A percentile compares a stretch with the other conserved stretches of the same genome.
These are phyloP conservation scores for Pseudochromis fuscus DNA, from an alignment of 2,797 vertebrate genomes.

Conservation along the genomic window DNA sequence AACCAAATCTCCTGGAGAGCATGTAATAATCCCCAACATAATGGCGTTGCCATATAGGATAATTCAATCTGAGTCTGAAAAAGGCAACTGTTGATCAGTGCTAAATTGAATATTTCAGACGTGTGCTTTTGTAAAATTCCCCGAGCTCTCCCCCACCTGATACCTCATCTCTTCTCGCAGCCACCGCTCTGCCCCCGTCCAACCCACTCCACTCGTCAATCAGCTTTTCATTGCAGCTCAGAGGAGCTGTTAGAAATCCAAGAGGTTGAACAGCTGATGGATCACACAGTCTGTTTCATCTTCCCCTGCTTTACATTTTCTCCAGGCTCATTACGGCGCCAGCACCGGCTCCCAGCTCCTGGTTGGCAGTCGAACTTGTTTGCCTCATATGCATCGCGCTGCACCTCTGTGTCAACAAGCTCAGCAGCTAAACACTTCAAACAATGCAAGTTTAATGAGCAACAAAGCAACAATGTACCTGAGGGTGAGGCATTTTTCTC, in stretches of 20 bases:
- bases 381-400: slow-evolving; percentile 68
- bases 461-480: slow-evolving; percentile 79
- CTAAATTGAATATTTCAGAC: slow-evolving; percentile 78
- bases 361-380: slow-evolving; percentile 78
- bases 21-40: slow-evolving; percentile 81
- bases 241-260: slow-evolving; percentile 73
- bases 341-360: slow-evolving; percentile 57
- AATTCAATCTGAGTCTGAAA: slow-evolving; percentile 78
- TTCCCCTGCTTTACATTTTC: slow-evolving; percentile 82
- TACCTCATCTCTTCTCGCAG: slow-evolving; percentile 33
- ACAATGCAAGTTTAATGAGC: slow-evolving; percentile 83
- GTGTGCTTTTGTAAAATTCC: slow-evolving; percentile 64
- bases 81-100: slow-evolving; percentile 78
- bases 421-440: slow-evolving; percentile 78
- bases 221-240: slow-evolving; percentile 60
- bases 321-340: slow-evolving; percentile 80
- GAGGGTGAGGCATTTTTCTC: slow-evolving; percentile 68
- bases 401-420: slow-evolving; percentile 77
- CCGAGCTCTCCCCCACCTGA: slow-evolving; percentile 57
- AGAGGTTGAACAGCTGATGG: slow-evolving; percentile 78
- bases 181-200: slow-evolving; percentile 25
- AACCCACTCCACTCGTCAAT: slow-evolving; percentile 53
- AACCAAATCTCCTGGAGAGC: slow-evolving; percentile 80
- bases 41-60: slow-evolving; percentile 74
- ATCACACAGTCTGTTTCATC: slow-evolving; percentile 81